Percentiles rank a stretch among this genome's conserved stretches.
Conservation (phyloP, 2,797 vertebrate species). For the Chaenodraco wilsoni region DNA sequence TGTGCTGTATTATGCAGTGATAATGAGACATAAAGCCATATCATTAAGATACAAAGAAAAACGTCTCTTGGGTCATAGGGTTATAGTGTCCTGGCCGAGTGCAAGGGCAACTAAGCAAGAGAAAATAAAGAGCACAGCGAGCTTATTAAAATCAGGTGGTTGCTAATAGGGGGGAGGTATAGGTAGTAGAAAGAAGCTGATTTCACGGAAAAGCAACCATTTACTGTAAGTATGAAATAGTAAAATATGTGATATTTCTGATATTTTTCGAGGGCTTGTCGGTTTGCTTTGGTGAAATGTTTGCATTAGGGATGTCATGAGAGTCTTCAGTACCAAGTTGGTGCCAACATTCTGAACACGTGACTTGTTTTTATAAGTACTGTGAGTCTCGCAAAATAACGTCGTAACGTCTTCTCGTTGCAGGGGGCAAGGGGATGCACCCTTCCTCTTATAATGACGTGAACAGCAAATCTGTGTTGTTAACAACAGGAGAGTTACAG, state of each 20-base stretch:
- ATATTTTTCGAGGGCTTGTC: background rate
- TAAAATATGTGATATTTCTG: background rate
- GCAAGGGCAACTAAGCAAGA: slow-evolving; percentile 69
- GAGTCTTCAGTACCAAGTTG: too few species aligned
- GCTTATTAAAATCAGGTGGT: slow-evolving; percentile 64
- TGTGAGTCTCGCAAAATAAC: too few species aligned
- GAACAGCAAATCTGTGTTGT: too few species aligned
- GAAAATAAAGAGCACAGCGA: slow-evolving; percentile 38
- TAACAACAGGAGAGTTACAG: too few species aligned
- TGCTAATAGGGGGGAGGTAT: slow-evolving; percentile 33
- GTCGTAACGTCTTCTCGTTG: too few species aligned
- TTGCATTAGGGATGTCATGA: background rate
- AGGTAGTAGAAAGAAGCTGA: slow-evolving; percentile 10
- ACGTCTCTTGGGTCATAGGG: slow-evolving; percentile 64
- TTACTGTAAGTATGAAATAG: slow-evolving; percentile 1
- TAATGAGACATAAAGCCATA: slow-evolving; percentile 60
- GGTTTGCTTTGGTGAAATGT: slow-evolving; percentile 17
- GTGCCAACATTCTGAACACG: too few species aligned
- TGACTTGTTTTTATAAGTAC: too few species aligned
- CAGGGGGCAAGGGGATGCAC: too few species aligned
- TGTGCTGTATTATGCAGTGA: slow-evolving; percentile 31
- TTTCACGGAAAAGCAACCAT: slow-evolving; percentile 5
- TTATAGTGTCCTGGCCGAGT: slow-evolving; percentile 58
- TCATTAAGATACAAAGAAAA: slow-evolving; percentile 70
- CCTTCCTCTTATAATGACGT: too few species aligned